Conservation (phyloP, 1,140 invertebrate genomes). For the Drosophila parvula region DNA sequence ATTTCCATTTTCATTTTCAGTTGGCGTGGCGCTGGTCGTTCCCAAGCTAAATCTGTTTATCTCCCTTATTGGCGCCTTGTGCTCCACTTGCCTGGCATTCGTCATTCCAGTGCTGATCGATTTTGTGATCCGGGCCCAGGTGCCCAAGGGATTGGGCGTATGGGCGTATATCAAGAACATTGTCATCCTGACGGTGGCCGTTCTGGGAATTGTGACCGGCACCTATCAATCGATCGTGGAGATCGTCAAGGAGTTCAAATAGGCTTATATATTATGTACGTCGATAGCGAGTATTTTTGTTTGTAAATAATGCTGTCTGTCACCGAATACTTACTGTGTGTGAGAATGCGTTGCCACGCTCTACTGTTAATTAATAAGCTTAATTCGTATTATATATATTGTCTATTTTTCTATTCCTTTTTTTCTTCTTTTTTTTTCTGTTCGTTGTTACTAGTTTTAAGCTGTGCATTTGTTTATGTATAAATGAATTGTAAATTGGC, state of each 20-base stretch:
- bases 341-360: constrained; percentile 51
- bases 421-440: constrained; percentile 9
- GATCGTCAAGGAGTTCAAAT: constrained; percentile 86
- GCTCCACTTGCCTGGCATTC: constrained; percentile 93
- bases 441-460: constrained; percentile 64
- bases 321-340: constrained; percentile 29
- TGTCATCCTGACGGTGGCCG: constrained; percentile 88
- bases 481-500: constrained; percentile 36
- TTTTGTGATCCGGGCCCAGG: constrained; percentile 87
- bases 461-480: constrained; percentile 54
- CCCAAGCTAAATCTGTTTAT: constrained; percentile 94
- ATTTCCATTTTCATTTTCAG: constrained; percentile 85
- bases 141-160: constrained; percentile 83
- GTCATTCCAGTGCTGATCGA: constrained; percentile 95
- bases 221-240: constrained; percentile 89
- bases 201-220: constrained; percentile 89
- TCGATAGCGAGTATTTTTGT: constrained; percentile 42
- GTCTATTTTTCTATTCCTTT: constrained; percentile 32
- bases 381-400: constrained; percentile 25
- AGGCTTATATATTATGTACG: not conserved
- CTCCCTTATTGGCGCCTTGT: constrained; percentile 94
- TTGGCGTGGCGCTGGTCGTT: constrained; percentile 91
- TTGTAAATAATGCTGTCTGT: constrained; percentile 51
- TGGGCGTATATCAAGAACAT: constrained; percentile 86
- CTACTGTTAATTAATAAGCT: constrained; percentile 43